phyloP scores from a whole-genome alignment of 2,888 invertebrate genomes.

The Tetrapedia diversipes region DNA sequence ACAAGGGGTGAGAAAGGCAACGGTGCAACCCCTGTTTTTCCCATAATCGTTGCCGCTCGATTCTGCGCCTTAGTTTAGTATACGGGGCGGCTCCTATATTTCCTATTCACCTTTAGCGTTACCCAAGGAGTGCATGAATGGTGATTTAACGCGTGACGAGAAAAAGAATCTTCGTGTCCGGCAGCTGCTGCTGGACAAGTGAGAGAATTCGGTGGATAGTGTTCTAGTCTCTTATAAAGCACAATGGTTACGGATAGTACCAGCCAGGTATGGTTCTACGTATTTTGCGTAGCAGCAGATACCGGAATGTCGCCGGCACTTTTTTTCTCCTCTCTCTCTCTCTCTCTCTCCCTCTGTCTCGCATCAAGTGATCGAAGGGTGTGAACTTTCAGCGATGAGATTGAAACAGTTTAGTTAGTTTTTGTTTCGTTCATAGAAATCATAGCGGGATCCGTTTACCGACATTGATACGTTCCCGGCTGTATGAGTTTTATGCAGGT shows the following conservation, averaged over 20 bases:
- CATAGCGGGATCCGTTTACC: background rate
- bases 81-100: constrained; percentile 78
- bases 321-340: constrained; percentile 1
- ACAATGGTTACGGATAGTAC: constrained; percentile 80
- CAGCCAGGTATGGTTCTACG: constrained; percentile 77
- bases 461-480: no score
- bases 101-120: constrained; percentile 64
- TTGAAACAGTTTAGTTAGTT: background rate
- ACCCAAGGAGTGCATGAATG: constrained; percentile 66
- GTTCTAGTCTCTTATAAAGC: constrained; percentile 35
- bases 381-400: constrained; percentile 28
- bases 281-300: constrained; percentile 4
- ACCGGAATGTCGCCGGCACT: constrained; percentile 55
- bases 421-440: background rate
- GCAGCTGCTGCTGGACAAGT: constrained; percentile 44
- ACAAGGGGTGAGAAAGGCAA: constrained; percentile 36
- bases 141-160: constrained; percentile 62
- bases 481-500: background rate
- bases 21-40: constrained; percentile 56
- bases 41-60: constrained; percentile 76
- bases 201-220: constrained; percentile 26
- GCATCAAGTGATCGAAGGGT: constrained; percentile 54
- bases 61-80: constrained; percentile 73
- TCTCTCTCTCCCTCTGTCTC: no score
- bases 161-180: constrained; percentile 54